These are phyloP conservation scores for Plotosus lineatus DNA, from an alignment of 2,113 vertebrate species.

Conservation along the genomic window DNA sequence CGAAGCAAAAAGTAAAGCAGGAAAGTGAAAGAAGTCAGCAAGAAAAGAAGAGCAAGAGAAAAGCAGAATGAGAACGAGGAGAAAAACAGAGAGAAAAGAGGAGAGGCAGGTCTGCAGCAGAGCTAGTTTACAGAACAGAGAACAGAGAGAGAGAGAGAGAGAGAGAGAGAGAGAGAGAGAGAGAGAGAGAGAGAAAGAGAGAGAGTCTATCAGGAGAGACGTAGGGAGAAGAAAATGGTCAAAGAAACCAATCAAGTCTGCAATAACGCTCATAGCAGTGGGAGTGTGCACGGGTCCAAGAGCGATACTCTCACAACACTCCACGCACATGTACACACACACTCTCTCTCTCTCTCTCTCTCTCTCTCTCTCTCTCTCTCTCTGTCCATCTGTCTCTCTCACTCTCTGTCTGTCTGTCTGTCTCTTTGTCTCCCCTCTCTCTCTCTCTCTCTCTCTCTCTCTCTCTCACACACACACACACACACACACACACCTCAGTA, in stretches of 20 bases:
- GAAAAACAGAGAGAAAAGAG: slow-evolving; percentile 10
- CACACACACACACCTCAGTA: background rate
- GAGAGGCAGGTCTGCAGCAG: slow-evolving; percentile 34
- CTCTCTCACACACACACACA: background rate
- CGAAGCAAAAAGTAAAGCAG: background rate
- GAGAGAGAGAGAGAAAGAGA: no score
- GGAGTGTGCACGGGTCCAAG: slow-evolving; percentile 16
- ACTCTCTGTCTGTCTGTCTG: no score
- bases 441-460: background rate
- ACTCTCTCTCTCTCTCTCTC: background rate
- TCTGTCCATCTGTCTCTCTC: no score
- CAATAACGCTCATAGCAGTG: slow-evolving; percentile 43
- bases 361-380: no score
- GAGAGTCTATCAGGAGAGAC: slow-evolving; percentile 26
- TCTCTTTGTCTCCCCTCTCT: no score
- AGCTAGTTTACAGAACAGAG: slow-evolving; percentile 38
- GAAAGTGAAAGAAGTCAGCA: slow-evolving; percentile 52
- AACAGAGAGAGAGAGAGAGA: no score
- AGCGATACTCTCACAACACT: background rate
- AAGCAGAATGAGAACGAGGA: background rate
- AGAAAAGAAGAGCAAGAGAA: slow-evolving; percentile 56
- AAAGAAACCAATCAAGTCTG: slow-evolving; percentile 49
- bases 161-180: no score
- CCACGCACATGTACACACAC: background rate
- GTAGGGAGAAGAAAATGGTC: slow-evolving; percentile 40